Evolutionary conservation across 2,888 invertebrate genomes (phyloP).

Genomic region (Drosophila vallismaia): DNA sequence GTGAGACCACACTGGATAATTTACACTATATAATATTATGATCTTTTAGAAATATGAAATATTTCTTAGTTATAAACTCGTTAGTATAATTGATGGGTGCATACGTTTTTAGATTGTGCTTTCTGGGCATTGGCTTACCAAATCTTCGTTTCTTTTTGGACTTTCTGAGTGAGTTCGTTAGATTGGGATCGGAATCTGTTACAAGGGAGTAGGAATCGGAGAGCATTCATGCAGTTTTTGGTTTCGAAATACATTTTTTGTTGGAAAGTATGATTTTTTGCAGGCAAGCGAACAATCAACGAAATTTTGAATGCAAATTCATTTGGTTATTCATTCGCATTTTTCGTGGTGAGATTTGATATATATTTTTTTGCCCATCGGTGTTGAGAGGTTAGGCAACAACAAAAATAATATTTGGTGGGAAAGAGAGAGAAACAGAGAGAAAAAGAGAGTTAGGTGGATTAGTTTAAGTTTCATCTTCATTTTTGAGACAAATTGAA

Average conservation of each 20-base stretch:
- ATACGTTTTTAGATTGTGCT: conserved; percentile 23
- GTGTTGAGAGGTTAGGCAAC: conserved; percentile 8
- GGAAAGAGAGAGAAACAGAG: conserved; percentile 43
- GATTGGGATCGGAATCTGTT: conserved; percentile 82
- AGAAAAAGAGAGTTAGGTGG: conserved; percentile 20
- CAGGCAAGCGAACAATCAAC: conserved; percentile 45
- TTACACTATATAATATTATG: too few relatives aligned
- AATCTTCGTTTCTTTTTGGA: conserved; percentile 84
- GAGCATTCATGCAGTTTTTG: conserved; percentile 51
- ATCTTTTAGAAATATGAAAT: too few relatives aligned
- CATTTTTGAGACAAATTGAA: not conserved
- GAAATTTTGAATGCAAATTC: conserved; percentile 57
- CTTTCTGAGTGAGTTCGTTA: conserved; percentile 84
- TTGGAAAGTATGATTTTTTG: conserved; percentile 24
- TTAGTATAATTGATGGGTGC: conserved; percentile 9
- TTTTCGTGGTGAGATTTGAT: conserved; percentile 28
- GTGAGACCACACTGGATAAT: too few relatives aligned
- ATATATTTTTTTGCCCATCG: conserved; percentile 4
- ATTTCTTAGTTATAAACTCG: conserved; percentile 1
- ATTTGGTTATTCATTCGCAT: conserved; percentile 26
- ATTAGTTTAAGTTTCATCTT: conserved; percentile 22
- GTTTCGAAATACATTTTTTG: conserved; percentile 32
- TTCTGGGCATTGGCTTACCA: conserved; percentile 81
- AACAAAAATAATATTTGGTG: conserved; percentile 1
- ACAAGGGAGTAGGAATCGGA: conserved; percentile 35